Percentiles rank a stretch among this genome's conserved stretches.
phyloP scores from a whole-genome alignment of 2,888 invertebrate genomes.

The Cremastinae sp. region DNA sequence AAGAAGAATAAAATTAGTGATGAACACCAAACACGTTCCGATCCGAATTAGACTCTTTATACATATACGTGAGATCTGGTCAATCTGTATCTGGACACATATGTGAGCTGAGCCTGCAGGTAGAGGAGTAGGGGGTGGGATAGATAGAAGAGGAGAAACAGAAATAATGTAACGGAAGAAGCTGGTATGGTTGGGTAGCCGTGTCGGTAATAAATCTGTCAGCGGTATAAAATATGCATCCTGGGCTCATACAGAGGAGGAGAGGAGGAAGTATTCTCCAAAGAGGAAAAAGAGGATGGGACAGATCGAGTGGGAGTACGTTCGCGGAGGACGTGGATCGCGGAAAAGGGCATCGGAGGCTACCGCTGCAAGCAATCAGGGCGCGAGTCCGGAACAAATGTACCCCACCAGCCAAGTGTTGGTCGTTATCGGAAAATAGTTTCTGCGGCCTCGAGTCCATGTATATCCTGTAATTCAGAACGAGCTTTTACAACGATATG shows the following conservation, averaged over 20 bases:
- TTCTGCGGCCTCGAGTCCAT: slow-evolving; percentile 69
- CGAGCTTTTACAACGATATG: slow-evolving; percentile 39
- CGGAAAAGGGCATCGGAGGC: slow-evolving; percentile 61
- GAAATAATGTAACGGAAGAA: slow-evolving; percentile 70
- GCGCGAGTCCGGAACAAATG: slow-evolving; percentile 75
- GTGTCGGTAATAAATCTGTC: slow-evolving; percentile 76
- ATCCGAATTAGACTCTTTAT: too few species aligned
- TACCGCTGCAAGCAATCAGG: slow-evolving; percentile 71
- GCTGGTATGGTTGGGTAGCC: slow-evolving; percentile 69
- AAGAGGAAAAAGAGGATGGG: slow-evolving; percentile 5
- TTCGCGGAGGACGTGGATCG: slow-evolving; percentile 40
- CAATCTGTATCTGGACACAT: slow-evolving; percentile 23
- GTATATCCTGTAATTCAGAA: slow-evolving; percentile 45
- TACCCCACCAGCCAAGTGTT: slow-evolving; percentile 68
- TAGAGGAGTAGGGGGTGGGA: slow-evolving; percentile 39
- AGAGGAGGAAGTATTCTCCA: background rate
- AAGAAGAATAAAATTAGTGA: too few species aligned
- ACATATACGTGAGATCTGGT: background rate
- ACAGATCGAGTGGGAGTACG: slow-evolving; percentile 18
- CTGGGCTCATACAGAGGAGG: slow-evolving; percentile 59
- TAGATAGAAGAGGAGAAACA: slow-evolving; percentile 60
- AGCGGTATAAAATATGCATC: slow-evolving; percentile 75
- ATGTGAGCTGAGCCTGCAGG: slow-evolving; percentile 7
- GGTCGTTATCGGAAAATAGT: slow-evolving; percentile 77
- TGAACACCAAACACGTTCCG: too few species aligned